Evolutionary conservation across 2,113 vertebrate species (phyloP).

Genomic region (Megaleporinus macrocephalus): DNA sequence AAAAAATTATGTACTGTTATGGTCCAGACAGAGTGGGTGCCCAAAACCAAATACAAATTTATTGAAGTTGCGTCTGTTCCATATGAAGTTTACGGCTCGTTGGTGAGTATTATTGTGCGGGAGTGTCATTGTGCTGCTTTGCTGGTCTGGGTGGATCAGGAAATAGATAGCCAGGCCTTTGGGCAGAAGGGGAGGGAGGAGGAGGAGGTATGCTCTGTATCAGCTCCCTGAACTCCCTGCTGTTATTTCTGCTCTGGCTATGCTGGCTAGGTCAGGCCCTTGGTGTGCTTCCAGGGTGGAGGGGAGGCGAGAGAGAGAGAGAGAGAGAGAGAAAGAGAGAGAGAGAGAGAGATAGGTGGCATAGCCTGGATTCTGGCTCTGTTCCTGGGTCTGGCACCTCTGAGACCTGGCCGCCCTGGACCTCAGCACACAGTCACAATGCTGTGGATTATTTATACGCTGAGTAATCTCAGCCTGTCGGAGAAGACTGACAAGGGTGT

Average conservation of each 20-base stretch:
- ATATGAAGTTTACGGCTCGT: background rate
- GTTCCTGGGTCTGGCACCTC: slow-evolving; percentile 55
- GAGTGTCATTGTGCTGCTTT: slow-evolving; percentile 60
- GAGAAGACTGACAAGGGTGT: slow-evolving; percentile 28
- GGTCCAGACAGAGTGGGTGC: no score
- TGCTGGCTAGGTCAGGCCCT: slow-evolving; percentile 43
- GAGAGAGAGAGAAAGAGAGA: background rate
- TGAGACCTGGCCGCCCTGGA: slow-evolving; percentile 21
- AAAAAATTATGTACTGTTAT: no score
- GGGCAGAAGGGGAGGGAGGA: slow-evolving; percentile 7
- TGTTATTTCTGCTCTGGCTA: slow-evolving; percentile 67
- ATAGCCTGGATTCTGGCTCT: slow-evolving; percentile 48
- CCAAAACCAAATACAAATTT: no score
- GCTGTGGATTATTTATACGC: slow-evolving; percentile 66
- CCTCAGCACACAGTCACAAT: slow-evolving; percentile 55
- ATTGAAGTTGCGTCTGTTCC: no score
- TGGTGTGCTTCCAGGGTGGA: slow-evolving; percentile 55
- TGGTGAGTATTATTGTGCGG: slow-evolving; percentile 6
- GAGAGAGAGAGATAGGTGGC: background rate
- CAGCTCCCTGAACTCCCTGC: slow-evolving; percentile 50
- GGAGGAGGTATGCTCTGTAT: slow-evolving; percentile 25
- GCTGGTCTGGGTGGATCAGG: slow-evolving; percentile 59
- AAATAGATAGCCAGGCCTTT: slow-evolving; percentile 62
- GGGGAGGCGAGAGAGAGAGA: slow-evolving; percentile 12
- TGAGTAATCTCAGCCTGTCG: slow-evolving; percentile 48